Conservation (phyloP, 1,140 invertebrate genomes). For the Brachionus angularis region DNA sequence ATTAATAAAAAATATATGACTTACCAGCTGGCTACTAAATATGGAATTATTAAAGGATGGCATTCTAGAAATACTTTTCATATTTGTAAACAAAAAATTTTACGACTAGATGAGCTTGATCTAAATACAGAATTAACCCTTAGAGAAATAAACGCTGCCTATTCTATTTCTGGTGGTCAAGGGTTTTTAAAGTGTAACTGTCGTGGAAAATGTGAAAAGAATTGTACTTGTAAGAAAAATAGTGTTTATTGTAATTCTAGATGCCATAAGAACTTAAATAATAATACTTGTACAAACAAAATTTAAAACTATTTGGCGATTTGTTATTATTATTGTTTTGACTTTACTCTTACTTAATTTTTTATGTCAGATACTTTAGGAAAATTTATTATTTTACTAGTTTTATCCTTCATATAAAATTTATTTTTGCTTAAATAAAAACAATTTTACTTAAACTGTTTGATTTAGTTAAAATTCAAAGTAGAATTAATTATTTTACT, state of each 20-base stretch:
- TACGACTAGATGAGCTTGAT: background rate
- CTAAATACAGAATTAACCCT: background rate
- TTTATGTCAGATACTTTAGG: too few relatives aligned
- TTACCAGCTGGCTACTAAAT: background rate
- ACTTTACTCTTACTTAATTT: too few relatives aligned
- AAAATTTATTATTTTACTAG: too few relatives aligned
- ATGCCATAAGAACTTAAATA: too few relatives aligned
- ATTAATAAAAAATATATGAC: slow-evolving; percentile 8
- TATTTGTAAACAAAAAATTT: slow-evolving; percentile 21
- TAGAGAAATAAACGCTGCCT: slow-evolving; percentile 1
- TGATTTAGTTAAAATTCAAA: too few relatives aligned
- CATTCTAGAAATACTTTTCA: slow-evolving; percentile 3
- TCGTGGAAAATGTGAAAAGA: slow-evolving; percentile 4
- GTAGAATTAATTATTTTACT: too few relatives aligned
- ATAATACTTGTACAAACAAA: too few relatives aligned
- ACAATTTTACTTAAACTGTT: too few relatives aligned
- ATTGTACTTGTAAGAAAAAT: slow-evolving; percentile 18
- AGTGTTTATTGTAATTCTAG: slow-evolving; percentile 11
- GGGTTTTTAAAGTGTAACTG: slow-evolving; percentile 26
- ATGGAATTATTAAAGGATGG: background rate
- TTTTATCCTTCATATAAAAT: too few relatives aligned
- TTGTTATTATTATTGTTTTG: too few relatives aligned
- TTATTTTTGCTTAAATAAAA: too few relatives aligned
- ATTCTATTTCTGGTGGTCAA: slow-evolving; percentile 10
- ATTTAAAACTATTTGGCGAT: too few relatives aligned